Evolutionary conservation across 1,140 invertebrate species (phyloP), one percentile per base, ranked within the genome.

Genomic region (Agraylea sexmaculata): DNA sequence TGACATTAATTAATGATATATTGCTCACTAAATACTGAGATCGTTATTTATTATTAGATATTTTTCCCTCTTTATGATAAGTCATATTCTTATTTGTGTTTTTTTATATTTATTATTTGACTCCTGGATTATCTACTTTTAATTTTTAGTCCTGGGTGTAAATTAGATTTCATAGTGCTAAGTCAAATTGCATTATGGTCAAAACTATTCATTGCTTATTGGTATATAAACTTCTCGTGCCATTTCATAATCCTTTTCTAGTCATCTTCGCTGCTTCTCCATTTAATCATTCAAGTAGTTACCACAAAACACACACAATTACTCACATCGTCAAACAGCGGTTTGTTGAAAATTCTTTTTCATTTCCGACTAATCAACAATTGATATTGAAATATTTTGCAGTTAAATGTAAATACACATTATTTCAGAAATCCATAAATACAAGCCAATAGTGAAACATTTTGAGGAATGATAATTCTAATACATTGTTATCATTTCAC

Each of bases 21-120:
- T 17, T 32, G 33, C 47, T 46, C 41, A 43, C 45, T 43, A 46
- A 49, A 52, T 51, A 59, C 60, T 59, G 60, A 53, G 50, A 51
- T 46, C 39, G 50, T 49, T 50, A 51, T 53, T 52, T 56, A 43
- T 57, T 55, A 56, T n/a, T 53, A 57, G 46, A 54, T 27, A 27
- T 27, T n/a, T 8, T 27, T n/a, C 25, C 25, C 8, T 27, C n/a
- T 8, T n/a, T 8, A 8, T n/a, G 25, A n/a, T n/a, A n/a, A 8
- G 25, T 8, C 25, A n/a, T n/a, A n/a, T n/a, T n/a, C n/a, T n/a
- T n/a, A n/a, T n/a, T n/a, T n/a, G n/a, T n/a, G n/a, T n/a, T n/a
- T n/a, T n/a, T n/a, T n/a, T n/a, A n/a, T n/a, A n/a, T n/a, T n/a
- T n/a, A n/a, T n/a, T n/a, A n/a, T n/a, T n/a, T 25, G 23, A 25